phyloP scores from a whole-genome alignment of 37 sponge, comb jelly and placozoan species.

The Lycopodina hypogea region DNA sequence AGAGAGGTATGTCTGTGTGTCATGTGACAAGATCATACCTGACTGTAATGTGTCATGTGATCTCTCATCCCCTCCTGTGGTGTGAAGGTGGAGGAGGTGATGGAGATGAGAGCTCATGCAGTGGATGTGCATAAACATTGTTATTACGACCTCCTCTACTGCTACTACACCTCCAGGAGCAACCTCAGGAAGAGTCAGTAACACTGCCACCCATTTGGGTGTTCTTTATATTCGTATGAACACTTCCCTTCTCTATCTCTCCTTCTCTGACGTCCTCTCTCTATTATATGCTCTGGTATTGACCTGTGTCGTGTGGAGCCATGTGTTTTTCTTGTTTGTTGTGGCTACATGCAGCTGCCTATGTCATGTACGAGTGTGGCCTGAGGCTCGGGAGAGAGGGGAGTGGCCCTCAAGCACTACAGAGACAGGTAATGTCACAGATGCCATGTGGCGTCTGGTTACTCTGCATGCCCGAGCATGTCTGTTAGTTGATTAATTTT shows the following conservation, averaged over 20 bases:
- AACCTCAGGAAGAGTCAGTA: slow-evolving; percentile 57
- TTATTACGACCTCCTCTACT: slow-evolving; percentile 75
- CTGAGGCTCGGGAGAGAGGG: slow-evolving; percentile 46
- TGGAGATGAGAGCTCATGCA: slow-evolving; percentile 57
- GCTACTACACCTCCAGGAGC: slow-evolving; percentile 48
- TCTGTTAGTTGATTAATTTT: too few species aligned
- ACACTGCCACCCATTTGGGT: too few species aligned
- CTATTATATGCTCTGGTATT: too few species aligned
- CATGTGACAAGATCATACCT: not conserved
- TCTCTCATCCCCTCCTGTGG: not conserved
- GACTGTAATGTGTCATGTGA: not conserved
- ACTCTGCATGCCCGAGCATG: not conserved
- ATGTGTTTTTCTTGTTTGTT: too few species aligned
- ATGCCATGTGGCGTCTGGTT: not conserved
- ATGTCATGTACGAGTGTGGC: slow-evolving; percentile 55
- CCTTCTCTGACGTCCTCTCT: too few species aligned
- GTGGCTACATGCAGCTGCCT: slow-evolving; percentile 35
- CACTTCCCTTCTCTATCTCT: too few species aligned
- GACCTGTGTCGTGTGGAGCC: too few species aligned
- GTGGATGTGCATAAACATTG: slow-evolving; percentile 40
- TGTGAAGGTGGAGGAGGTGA: slow-evolving; percentile 47
- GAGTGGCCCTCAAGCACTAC: slow-evolving; percentile 10
- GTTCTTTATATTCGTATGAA: too few species aligned
- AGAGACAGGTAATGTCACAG: slow-evolving; percentile 40
- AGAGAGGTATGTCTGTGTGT: slow-evolving; percentile 43